Conservation (phyloP, 1,140 invertebrate species). For the Aphelenchoides avenae region DNA sequence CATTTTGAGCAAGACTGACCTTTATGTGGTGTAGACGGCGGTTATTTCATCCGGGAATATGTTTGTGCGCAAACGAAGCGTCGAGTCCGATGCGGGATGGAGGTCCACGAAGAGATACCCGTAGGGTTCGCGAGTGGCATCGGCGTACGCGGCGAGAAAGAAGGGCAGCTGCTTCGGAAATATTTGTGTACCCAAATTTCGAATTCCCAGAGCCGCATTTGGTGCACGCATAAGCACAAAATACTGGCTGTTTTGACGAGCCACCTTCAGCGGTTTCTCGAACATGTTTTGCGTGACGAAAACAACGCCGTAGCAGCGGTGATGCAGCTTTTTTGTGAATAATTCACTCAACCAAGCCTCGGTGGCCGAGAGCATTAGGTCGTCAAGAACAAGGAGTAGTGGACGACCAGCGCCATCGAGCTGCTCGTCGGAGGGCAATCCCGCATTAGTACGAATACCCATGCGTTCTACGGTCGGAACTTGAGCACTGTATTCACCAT, state of each 20-base stretch:
- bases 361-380: conserved; percentile 3
- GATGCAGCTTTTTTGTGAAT: conserved; percentile 25
- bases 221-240: conserved; percentile 3
- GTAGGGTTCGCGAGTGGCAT: conserved; percentile 9
- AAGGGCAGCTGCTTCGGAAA: conserved; percentile 17
- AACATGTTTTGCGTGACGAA: conserved; percentile 13
- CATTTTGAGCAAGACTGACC: no score
- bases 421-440: no score
- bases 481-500: no score
- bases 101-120: conserved; percentile 17
- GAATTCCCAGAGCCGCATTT: not conserved
- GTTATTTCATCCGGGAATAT: conserved; percentile 16
- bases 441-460: no score
- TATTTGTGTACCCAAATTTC: conserved; percentile 11
- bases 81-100: conserved; percentile 1
- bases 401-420: no score
- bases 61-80: conserved; percentile 8
- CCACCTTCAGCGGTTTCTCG: conserved; percentile 8
- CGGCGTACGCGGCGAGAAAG: conserved; percentile 12
- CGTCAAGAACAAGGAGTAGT: conserved; percentile 15
- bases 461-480: no score
- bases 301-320: conserved; percentile 11
- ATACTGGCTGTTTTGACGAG: conserved; percentile 7
- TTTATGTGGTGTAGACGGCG: no score
- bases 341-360: conserved; percentile 4